These are phyloP conservation scores for Xenotilapia caudafasciata DNA, from an alignment of 2,113 vertebrate species.

Conservation along the genomic window DNA sequence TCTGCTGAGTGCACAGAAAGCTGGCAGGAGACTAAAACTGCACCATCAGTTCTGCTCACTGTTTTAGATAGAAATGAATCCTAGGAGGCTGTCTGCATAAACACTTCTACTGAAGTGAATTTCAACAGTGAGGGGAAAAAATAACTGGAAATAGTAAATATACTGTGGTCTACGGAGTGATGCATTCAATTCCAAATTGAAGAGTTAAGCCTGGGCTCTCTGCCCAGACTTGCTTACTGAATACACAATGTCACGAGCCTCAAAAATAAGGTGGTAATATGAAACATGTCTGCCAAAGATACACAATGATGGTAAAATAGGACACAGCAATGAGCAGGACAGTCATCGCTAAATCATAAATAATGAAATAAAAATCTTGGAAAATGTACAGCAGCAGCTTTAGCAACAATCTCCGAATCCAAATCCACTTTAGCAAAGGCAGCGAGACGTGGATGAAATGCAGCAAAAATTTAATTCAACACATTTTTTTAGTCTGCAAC, in stretches of 20 bases:
- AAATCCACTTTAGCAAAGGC: neutral
- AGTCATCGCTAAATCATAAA: neutral
- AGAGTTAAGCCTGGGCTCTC: slow-evolving; percentile 33
- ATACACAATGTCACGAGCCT: slow-evolving; percentile 28
- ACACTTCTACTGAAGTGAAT: slow-evolving; percentile 21
- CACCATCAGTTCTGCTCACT: neutral
- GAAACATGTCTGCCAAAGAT: slow-evolving; percentile 9
- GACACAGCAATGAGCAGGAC: neutral
- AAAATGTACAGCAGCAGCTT: neutral
- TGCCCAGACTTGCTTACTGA: slow-evolving; percentile 30
- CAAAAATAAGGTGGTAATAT: slow-evolving; percentile 20
- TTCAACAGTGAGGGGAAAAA: neutral
- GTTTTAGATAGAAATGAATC: slow-evolving; percentile 4
- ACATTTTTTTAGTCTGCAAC: neutral
- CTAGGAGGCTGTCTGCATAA: slow-evolving; percentile 4
- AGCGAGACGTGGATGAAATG: neutral
- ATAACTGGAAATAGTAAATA: slow-evolving; percentile 1
- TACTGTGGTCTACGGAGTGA: neutral
- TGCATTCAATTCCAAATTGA: slow-evolving; percentile 22
- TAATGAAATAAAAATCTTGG: neutral
- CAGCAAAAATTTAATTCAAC: neutral
- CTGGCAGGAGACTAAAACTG: neutral
- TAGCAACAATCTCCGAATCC: neutral
- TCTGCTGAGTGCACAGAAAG: slow-evolving; percentile 21
- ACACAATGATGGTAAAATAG: slow-evolving; percentile 17